Base-by-base conservation (phyloP, 1,140 invertebrate species). In the Cylas formicarius region DNA sequence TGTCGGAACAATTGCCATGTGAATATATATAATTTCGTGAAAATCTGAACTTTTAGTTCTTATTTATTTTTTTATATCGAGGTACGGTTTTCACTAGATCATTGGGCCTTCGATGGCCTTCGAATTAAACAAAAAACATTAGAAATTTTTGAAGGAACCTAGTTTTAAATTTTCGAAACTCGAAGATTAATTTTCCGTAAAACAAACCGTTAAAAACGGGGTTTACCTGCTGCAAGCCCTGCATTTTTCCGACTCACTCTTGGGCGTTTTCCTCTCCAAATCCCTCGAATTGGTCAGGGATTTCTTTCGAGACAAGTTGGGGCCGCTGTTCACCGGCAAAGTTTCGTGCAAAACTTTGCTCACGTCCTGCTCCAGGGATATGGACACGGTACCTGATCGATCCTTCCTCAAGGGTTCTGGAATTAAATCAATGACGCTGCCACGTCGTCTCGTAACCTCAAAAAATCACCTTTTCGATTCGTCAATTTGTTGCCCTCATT, bases 271-370 rank as follows among this genome's bases (percentile, higher is more conserved):
- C 10, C 48, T 34, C 16, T 50, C 55, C 3, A 41, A 37, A 11
- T 42, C 44, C 29, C 28, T 52, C 19, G 38, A 40, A 21, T 45
- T 45, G 40, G 37, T 14, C 60, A 61, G 36, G 64, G 41, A 55
- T 71, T 62, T 78, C 77, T 57, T 84, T 86, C 17, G 82, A 82
- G 55, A 84, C 84, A 75, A 57, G 78, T 72, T 19, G 68, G 69
- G 13, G 43, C 44, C 17, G 58, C 52, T n/a, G n/a, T n/a, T n/a
- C n/a, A n/a, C n/a, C 14, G 61, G 56, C 19, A 57, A 52, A 6
- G 58, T 52, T 33, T 66, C 64, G 35, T 66, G 64, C 2, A 65
- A 49, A 6, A 65, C 60, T 56, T 66, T 66, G 38, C 60, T 65
- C 2, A 65, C 62, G 43, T 76, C 73, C 34, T 75, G 73, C 41